Evolutionary conservation across 2,888 invertebrate genomes (phyloP), one percentile per base, ranked within the genome.

Genomic region (Hyles lineata): DNA sequence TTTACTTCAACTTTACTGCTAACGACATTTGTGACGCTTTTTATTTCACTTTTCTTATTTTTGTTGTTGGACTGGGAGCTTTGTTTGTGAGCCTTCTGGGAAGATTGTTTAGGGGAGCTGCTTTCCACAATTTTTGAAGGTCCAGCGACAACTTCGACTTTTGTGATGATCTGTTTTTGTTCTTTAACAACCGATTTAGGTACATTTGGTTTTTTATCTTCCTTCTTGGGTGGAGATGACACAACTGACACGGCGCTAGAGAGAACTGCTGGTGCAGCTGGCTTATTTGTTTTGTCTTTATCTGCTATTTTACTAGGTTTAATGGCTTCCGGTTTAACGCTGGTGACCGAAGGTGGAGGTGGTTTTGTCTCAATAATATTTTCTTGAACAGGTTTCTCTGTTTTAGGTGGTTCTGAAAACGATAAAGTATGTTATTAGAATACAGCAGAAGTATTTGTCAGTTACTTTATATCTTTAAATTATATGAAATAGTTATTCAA

Each of bases 121-220:
- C 77, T 90, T 83, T 92, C 94, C 23, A 95, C 83, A 71, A 92
- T 91, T 87, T 95, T 93, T 0, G 95, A 95, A 11, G 95, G 90
- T 17, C 95, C 92, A 35, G 95, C 86, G 29, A 96, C 95, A 63
- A 96, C 94, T 90, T 96, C 96, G 15, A 96, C 94, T 87, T 95
- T 95, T 25, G 93, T 91, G 52, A 95, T 89, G 5, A 95, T 89
- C 87, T 88, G 92, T 86, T 94, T 95, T 79, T 91, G 90, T 83
- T 94, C 94, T 80, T 91, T 91, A 2, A 83, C 82, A 11, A 91
- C 86, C 78, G 95, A 95, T 85, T 95, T 95, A 69, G 95, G 93
- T 70, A 78, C 78, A 74, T 90, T 91, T 0, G 84, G 76, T 21
- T 87, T 78, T 84, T 93, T 95, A 8, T 93, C 91, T 72, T 94